Evolutionary conservation across 2,888 invertebrate genomes (phyloP).

Genomic region (Piscicola geometra): DNA sequence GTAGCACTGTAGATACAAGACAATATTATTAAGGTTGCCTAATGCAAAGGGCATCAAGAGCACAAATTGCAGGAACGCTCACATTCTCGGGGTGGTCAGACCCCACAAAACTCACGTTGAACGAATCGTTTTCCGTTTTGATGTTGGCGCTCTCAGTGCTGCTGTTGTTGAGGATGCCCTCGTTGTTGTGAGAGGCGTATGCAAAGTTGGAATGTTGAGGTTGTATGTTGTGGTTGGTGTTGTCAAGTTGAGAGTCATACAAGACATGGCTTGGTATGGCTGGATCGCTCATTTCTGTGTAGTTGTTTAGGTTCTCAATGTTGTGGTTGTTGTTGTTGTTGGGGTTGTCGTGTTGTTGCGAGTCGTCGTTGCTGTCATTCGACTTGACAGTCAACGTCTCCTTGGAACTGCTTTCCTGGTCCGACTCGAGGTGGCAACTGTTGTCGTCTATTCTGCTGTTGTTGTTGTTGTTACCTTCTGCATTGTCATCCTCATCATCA

Average conservation of each 20-base stretch:
- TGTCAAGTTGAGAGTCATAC: too few relatives aligned
- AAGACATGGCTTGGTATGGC: too few relatives aligned
- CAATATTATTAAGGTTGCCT: too few relatives aligned
- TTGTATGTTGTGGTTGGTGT: neutral
- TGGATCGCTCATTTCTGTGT: neutral
- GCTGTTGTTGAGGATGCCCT: too few relatives aligned
- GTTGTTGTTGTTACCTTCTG: neutral
- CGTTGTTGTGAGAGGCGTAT: too few relatives aligned
- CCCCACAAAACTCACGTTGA: neutral
- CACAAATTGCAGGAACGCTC: too few relatives aligned
- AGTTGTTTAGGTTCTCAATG: neutral
- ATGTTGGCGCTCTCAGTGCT: neutral
- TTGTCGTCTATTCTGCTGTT: neutral
- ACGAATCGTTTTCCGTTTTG: neutral
- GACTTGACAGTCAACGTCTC: constrained; percentile 12
- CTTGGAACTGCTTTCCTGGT: constrained; percentile 16
- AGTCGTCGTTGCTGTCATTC: constrained; percentile 1
- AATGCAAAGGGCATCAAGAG: too few relatives aligned
- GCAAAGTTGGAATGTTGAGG: constrained; percentile 1
- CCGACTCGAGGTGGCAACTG: neutral
- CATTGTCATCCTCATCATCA: neutral
- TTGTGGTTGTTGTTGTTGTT: neutral
- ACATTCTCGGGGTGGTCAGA: too few relatives aligned
- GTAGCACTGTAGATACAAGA: too few relatives aligned
- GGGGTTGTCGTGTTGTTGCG: neutral